Conservation (phyloP, 2,113 vertebrate genomes). For the Muscicapa adusta region DNA sequence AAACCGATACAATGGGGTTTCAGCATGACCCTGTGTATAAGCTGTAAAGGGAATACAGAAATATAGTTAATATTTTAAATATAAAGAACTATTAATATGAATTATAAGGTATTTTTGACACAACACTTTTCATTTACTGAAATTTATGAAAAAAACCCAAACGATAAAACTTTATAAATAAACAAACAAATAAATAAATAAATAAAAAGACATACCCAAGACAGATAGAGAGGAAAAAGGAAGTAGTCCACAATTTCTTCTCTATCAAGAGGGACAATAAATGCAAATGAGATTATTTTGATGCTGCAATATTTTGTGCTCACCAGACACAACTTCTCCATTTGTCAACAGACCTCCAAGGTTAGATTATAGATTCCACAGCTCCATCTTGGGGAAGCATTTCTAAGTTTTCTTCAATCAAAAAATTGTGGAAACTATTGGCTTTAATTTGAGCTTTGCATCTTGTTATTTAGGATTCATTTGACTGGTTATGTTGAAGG, state of each 20-base stretch:
- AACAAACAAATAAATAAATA: neutral
- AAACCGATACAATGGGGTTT: slow-evolving; percentile 92
- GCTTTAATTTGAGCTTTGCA: neutral
- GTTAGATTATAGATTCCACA: neutral
- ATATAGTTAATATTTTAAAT: neutral
- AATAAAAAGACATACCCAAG: neutral
- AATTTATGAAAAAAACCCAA: neutral
- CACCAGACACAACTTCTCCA: neutral
- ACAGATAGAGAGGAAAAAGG: neutral
- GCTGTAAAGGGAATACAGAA: slow-evolving; percentile 70
- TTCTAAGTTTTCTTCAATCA: neutral
- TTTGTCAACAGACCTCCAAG: neutral
- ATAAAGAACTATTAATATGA: neutral
- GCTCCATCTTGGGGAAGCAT: neutral
- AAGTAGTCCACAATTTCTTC: neutral
- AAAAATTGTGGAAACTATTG: neutral
- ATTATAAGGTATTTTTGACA: neutral
- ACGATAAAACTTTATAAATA: neutral
- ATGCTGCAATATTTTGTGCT: neutral
- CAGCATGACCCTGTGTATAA: slow-evolving; percentile 87
- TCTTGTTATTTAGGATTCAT: neutral
- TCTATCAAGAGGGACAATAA: neutral
- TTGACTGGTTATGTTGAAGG: neutral
- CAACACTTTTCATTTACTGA: neutral
- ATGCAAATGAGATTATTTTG: neutral